Evolutionary conservation across 2,797 vertebrate genomes (phyloP).

Genomic region (Siniperca undulata): DNA sequence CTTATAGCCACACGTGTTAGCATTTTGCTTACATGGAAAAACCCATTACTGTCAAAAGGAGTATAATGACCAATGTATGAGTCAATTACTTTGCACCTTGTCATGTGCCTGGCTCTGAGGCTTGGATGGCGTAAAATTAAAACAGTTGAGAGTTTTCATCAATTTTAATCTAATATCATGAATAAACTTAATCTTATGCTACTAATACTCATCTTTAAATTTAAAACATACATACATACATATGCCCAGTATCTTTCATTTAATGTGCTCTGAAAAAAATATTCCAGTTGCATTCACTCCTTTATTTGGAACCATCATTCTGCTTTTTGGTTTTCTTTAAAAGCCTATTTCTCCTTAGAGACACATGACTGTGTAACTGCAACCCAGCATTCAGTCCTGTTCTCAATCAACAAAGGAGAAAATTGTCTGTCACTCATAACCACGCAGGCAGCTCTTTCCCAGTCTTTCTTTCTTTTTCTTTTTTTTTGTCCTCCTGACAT

Average conservation of each 20-base stretch:
- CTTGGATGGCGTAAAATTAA: not conserved
- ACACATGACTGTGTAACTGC: not conserved
- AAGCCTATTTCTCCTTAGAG: conserved; percentile 5
- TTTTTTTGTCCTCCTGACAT: conserved; percentile 50
- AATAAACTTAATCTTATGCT: not conserved
- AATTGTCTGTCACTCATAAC: conserved; percentile 27
- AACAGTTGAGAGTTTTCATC: not conserved
- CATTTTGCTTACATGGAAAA: not conserved
- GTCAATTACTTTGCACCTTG: not conserved
- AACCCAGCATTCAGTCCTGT: not conserved
- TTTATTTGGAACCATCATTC: conserved; percentile 9
- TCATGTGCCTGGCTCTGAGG: not conserved
- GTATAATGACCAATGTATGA: not conserved
- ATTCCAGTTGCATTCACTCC: not conserved
- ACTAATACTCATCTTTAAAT: not conserved
- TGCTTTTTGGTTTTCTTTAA: not conserved
- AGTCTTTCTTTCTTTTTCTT: not conserved
- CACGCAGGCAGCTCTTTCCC: not conserved
- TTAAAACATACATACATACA: not conserved
- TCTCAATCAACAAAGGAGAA: conserved; percentile 18
- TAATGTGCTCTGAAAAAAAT: conserved; percentile 1
- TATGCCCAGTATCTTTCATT: not conserved
- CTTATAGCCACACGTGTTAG: not conserved
- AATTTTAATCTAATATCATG: not conserved
- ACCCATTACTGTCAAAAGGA: not conserved